Evolutionary conservation across 2,797 vertebrate species (phyloP).

Genomic region (Cryptoblepharus egeriae): DNA sequence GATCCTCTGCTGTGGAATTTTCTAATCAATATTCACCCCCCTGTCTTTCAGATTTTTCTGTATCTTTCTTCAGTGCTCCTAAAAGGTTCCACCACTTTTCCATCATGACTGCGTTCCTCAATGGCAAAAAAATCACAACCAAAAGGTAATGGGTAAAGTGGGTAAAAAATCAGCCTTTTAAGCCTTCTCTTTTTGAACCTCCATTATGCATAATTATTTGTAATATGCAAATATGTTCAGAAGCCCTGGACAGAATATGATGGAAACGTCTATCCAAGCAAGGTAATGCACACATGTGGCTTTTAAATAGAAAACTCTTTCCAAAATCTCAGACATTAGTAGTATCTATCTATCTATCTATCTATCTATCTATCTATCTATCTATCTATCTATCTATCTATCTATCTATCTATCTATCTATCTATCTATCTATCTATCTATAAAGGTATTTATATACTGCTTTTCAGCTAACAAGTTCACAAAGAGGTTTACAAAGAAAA

Average conservation of each 20-base stretch:
- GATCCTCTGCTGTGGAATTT: background rate
- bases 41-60: slow-evolving; percentile 42
- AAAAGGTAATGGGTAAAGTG: slow-evolving; percentile 14
- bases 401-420: no score
- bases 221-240: background rate
- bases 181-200: background rate
- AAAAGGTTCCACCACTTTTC: slow-evolving; percentile 45
- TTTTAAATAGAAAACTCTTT: background rate
- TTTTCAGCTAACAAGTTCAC: no score
- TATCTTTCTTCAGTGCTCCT: slow-evolving; percentile 42
- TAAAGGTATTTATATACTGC: no score
- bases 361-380: no score
- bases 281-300: background rate
- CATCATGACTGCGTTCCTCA: slow-evolving; percentile 24
- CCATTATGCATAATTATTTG: background rate
- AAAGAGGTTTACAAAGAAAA: no score
- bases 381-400: no score
- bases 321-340: background rate
- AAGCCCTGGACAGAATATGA: background rate
- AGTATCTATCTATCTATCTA: no score
- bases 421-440: no score
- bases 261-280: no score
- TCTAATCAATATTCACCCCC: background rate
- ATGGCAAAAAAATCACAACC: slow-evolving; percentile 42
- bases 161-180: background rate